Evolutionary conservation across 2,888 invertebrate species (phyloP).

Genomic region (Ethmia dodecea): DNA sequence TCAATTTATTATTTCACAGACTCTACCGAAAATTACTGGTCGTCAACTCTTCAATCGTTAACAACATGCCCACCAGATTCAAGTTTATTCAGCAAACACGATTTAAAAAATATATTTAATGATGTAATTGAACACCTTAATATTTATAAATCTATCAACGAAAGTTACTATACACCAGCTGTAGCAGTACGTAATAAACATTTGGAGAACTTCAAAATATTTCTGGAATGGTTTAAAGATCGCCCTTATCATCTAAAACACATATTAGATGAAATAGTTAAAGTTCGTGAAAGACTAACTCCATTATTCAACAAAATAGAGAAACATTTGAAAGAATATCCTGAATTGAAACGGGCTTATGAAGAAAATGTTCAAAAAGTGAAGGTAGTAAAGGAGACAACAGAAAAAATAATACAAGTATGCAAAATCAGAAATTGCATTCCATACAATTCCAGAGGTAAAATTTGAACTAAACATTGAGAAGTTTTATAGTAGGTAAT

Average conservation of each 20-base stretch:
- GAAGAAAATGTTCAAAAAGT: neutral
- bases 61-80: neutral
- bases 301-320: constrained; percentile 19
- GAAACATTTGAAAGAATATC: constrained; percentile 18
- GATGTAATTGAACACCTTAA: neutral
- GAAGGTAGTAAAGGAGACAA: neutral
- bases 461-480: too few relatives aligned
- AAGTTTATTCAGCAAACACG: neutral
- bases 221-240: constrained; percentile 22
- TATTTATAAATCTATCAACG: neutral
- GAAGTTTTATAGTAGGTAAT: too few relatives aligned
- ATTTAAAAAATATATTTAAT: neutral
- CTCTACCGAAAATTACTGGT: too few relatives aligned
- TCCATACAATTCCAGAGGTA: too few relatives aligned
- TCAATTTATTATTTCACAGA: too few relatives aligned
- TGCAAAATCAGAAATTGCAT: too few relatives aligned
- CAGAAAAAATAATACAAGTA: neutral
- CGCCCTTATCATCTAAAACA: constrained; percentile 36
- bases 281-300: constrained; percentile 20
- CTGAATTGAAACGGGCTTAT: constrained; percentile 15
- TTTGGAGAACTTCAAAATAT: neutral
- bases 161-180: constrained; percentile 8
- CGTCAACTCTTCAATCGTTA: too few relatives aligned
- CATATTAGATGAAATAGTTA: constrained; percentile 29
- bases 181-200: constrained; percentile 17